Base-by-base conservation (phyloP, 2,113 vertebrate genomes). In the Seriola aureovittata region DNA sequence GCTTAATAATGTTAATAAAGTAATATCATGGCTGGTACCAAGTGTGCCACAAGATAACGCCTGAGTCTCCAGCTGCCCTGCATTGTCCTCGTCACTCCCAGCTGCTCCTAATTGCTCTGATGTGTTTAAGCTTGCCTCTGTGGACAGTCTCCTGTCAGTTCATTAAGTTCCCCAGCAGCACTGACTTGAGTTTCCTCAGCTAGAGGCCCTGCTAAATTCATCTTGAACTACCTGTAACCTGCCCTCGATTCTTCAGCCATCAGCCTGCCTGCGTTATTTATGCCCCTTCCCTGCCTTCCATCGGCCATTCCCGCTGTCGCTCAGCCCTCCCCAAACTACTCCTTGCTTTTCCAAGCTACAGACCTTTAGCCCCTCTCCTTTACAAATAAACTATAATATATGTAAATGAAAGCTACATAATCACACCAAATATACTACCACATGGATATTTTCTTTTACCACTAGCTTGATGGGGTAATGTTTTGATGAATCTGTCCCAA, bases 111-210 rank as follows among this genome's bases (percentile, higher is more conserved):
- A 78, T 64, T 52, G 25, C 17, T 36, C n/a, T 14, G 13, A 58
- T 50, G 23, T 72, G 82, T 69, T 82, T 70, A 74, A 73, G 57
- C 38, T 12, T 0, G 0, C 23, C 62, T 70, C 48, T 44, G 42
- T 40, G 6, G 54, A 29, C 46, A 8, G 21, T 32, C 50, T 75
- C 25, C 25, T 29, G 25, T 67, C 74, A 14, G 17, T 16, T 81
- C 44, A 42, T 38, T 25, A 17, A 32, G 38, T 62, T 29, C 2
- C 19, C 44, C 19, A 29, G 48, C 12, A 55, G 11, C 38, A n/a
- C 21, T 59, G 42, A 42, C 11, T 25, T 23, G 29, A 29, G 29
- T 29, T 29, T 29, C 29, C 8, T 70, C 25, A 23, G 29, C 29
- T 29, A 29, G 29, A 29, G 29, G 29, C 29, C 29, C 29, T 29